Evolutionary conservation across 2,113 vertebrate genomes (phyloP).

Genomic region (Istiophorus platypterus): DNA sequence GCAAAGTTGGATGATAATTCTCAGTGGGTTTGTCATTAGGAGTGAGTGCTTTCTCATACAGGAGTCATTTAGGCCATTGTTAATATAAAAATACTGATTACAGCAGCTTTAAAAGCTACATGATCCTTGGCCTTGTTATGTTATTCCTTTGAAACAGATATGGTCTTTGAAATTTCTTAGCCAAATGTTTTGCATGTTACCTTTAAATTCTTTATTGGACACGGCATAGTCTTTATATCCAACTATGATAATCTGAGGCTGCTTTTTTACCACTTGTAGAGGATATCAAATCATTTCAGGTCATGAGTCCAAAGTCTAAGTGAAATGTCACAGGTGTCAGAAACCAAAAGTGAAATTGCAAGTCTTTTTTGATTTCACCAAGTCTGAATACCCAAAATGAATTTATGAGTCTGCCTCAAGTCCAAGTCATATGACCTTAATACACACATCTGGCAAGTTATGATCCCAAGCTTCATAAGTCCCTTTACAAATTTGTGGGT

Average conservation of each 20-base stretch:
- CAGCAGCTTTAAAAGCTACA: no score
- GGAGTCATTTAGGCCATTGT: no score
- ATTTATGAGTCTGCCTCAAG: neutral
- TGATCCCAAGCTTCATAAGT: neutral
- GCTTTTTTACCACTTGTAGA: neutral
- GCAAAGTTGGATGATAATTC: no score
- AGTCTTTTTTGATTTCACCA: constrained; percentile 6
- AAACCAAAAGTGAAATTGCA: constrained; percentile 4
- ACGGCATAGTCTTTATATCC: neutral
- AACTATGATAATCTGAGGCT: no score
- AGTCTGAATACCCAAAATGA: neutral
- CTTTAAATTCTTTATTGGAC: neutral
- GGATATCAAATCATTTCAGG: neutral
- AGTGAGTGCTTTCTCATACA: no score
- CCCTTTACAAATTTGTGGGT: neutral
- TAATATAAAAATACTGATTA: no score
- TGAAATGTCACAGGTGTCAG: neutral
- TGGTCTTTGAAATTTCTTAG: no score
- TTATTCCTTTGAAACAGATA: no score
- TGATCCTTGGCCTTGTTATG: no score
- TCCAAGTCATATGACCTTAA: neutral
- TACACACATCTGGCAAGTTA: neutral
- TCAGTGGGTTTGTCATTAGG: no score
- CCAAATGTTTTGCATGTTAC: no score
- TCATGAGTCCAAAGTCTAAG: neutral